Conservation (phyloP, 2,888 invertebrate species). For the Megamerina dolium region DNA sequence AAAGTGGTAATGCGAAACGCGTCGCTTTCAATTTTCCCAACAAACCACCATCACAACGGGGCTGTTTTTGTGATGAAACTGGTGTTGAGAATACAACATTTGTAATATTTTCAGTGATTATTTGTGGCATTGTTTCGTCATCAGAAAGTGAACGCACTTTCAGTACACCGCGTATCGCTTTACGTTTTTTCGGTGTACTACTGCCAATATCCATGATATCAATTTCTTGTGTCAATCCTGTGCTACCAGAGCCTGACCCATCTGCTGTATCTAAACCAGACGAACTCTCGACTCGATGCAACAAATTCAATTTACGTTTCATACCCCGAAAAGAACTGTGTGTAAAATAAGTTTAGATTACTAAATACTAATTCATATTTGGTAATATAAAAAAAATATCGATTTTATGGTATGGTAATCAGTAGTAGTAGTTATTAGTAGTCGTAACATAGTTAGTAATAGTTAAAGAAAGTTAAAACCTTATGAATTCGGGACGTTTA, state of each 20-base stretch:
- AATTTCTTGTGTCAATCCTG: constrained; percentile 67
- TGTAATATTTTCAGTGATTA: constrained; percentile 51
- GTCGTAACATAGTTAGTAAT: background rate
- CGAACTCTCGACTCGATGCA: constrained; percentile 40
- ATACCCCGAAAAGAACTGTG: constrained; percentile 50
- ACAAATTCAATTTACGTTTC: constrained; percentile 57
- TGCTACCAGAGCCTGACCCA: constrained; percentile 56
- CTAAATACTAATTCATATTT: too few species aligned
- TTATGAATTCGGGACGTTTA: constrained; percentile 46
- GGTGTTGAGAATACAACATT: constrained; percentile 80
- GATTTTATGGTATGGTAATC: too few species aligned
- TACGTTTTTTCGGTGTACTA: constrained; percentile 62
- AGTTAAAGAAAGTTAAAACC: constrained; percentile 19
- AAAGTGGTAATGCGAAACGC: constrained; percentile 45
- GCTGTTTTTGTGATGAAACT: constrained; percentile 58
- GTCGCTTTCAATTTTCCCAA: constrained; percentile 51
- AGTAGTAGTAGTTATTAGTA: background rate
- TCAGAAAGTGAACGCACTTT: constrained; percentile 60
- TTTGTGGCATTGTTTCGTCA: constrained; percentile 58
- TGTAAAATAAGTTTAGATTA: background rate
- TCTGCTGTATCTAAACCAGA: constrained; percentile 43
- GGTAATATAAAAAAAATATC: too few species aligned
- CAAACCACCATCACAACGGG: constrained; percentile 53
- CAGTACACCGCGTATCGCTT: constrained; percentile 57
- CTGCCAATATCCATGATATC: constrained; percentile 61